Percentiles rank a stretch among this genome's conserved stretches.
Evolutionary conservation across 2,797 vertebrate genomes (phyloP).

Genomic region (Allenopithecus nigroviridis): DNA sequence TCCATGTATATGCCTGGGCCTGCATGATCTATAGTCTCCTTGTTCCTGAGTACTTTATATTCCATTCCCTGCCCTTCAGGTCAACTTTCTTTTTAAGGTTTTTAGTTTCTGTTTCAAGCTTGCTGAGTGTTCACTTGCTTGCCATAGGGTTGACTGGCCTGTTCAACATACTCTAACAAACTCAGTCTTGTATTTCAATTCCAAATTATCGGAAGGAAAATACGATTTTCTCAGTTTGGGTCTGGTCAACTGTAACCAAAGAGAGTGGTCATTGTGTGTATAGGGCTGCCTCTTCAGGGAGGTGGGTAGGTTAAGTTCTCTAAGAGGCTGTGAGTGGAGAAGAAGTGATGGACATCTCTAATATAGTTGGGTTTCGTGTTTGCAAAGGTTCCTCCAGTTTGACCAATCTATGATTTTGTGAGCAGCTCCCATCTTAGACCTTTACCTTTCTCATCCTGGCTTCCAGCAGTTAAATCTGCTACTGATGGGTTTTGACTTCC

Average conservation of each 20-base stretch:
- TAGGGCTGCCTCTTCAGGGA: not conserved
- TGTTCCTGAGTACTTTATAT: not conserved
- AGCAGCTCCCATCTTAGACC: not conserved
- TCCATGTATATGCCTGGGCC: not conserved
- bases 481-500: not conserved
- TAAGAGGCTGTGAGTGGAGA: not conserved
- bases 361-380: not conserved
- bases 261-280: not conserved
- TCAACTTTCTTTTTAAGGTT: not conserved
- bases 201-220: not conserved
- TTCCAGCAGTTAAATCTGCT: not conserved
- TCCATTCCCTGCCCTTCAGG: not conserved
- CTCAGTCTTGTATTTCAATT: not conserved
- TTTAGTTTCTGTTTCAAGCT: not conserved
- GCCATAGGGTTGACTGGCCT: not conserved
- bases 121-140: not conserved
- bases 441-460: not conserved
- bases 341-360: not conserved
- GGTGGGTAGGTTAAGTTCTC: not conserved
- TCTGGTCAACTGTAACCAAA: constrained; percentile 1
- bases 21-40: not conserved
- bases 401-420: not conserved
- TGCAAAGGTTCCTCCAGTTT: not conserved
- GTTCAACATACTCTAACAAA: not conserved
- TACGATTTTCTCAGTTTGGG: not conserved